Percentiles rank a stretch among this genome's conserved stretches.
These are phyloP conservation scores for Cremastobaeus sp. DNA, from an alignment of 2,888 invertebrate genomes.

Conservation along the genomic window DNA sequence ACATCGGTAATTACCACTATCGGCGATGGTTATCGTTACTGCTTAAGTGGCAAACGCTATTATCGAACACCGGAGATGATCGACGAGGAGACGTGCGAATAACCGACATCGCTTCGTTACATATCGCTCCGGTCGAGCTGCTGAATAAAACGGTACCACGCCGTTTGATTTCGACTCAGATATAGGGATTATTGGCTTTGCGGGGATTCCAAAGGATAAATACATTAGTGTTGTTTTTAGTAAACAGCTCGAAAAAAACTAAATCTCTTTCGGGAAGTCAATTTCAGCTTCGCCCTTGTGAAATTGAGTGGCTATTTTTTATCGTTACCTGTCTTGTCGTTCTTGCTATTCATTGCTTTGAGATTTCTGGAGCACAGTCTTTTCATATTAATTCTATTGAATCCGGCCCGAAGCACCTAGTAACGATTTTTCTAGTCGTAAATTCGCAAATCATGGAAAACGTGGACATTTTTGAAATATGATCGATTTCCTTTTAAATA, in stretches of 20 bases:
- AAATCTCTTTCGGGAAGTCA: too few relatives aligned
- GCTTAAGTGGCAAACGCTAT: slow-evolving; percentile 61
- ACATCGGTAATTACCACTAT: slow-evolving; percentile 59
- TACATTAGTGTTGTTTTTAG: background rate
- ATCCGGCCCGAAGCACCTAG: too few relatives aligned
- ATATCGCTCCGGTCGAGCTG: slow-evolving; percentile 6
- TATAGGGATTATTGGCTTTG: slow-evolving; percentile 28
- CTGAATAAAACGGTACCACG: slow-evolving; percentile 32
- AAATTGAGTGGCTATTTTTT: too few relatives aligned
- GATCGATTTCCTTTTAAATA: too few relatives aligned
- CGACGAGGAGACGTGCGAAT: slow-evolving; percentile 37
- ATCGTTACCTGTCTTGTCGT: too few relatives aligned
- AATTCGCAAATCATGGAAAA: too few relatives aligned
- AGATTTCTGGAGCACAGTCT: too few relatives aligned
- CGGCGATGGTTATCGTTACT: slow-evolving; percentile 57
- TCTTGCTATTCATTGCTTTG: too few relatives aligned
- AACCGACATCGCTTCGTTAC: slow-evolving; percentile 20
- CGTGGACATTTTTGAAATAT: too few relatives aligned
- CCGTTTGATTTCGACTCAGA: slow-evolving; percentile 12
- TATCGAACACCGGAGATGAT: slow-evolving; percentile 60
- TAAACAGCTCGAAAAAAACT: background rate
- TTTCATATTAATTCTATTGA: too few relatives aligned
- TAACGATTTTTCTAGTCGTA: too few relatives aligned
- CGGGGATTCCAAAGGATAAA: background rate
- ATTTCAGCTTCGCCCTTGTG: too few relatives aligned